These are phyloP conservation scores for Lycodopsis pacificus DNA, from an alignment of 2,797 vertebrate species.

Conservation along the genomic window DNA sequence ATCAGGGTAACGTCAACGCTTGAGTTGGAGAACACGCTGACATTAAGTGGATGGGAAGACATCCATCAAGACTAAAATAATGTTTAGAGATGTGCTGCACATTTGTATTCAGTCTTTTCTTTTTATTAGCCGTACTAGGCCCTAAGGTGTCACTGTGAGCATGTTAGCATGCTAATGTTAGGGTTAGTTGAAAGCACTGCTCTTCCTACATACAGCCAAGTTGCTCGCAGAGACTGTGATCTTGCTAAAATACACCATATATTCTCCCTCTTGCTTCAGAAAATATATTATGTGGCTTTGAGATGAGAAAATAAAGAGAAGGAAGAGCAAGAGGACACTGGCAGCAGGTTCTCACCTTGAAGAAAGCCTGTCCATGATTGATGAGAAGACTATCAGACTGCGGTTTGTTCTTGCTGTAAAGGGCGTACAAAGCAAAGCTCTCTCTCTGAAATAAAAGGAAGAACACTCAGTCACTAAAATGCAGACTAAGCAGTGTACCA, in stretches of 20 bases:
- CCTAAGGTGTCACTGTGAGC: background rate
- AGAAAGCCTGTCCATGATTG: slow-evolving; percentile 84
- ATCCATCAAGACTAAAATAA: background rate
- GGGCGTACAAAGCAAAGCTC: slow-evolving; percentile 86
- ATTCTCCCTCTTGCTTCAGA: background rate
- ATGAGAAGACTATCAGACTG: slow-evolving; percentile 85
- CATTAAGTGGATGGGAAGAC: background rate
- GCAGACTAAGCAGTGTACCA: background rate
- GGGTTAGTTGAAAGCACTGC: background rate
- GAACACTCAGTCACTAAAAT: slow-evolving; percentile 11
- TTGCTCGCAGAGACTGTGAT: background rate
- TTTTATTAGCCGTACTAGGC: background rate
- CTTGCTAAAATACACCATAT: background rate
- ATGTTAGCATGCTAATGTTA: background rate
- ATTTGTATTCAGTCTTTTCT: background rate
- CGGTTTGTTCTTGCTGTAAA: slow-evolving; percentile 91
- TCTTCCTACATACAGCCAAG: background rate
- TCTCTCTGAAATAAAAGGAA: slow-evolving; percentile 79
- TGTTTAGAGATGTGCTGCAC: background rate
- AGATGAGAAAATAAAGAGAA: background rate
- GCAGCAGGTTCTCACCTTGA: slow-evolving; percentile 81
- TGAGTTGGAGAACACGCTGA: background rate
- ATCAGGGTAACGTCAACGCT: background rate
- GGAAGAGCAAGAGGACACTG: background rate
- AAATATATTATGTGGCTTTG: background rate